phyloP scores from a whole-genome alignment of 2,113 vertebrate genomes.

The Grus americana region DNA sequence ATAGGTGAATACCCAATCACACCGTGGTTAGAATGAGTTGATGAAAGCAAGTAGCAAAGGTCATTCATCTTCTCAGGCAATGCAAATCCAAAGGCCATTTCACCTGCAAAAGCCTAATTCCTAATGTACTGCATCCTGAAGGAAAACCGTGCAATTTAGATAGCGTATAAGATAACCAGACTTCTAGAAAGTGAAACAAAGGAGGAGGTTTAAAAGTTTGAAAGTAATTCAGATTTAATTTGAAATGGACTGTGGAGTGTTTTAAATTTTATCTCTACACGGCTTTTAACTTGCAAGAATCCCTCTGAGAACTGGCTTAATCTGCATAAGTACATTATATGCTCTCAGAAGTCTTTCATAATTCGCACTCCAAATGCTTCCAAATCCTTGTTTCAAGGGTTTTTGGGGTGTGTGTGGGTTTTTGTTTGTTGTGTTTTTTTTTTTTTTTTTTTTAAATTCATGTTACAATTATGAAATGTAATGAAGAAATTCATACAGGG shows the following conservation, averaged over 20 bases:
- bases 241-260: neutral
- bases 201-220: neutral
- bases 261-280: constrained; percentile 25
- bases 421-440: neutral
- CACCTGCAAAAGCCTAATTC: neutral
- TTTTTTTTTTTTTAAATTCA: neutral
- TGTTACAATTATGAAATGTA: neutral
- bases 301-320: constrained; percentile 29
- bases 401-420: neutral
- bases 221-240: constrained; percentile 52
- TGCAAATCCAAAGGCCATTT: constrained; percentile 52
- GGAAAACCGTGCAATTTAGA: constrained; percentile 24
- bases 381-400: neutral
- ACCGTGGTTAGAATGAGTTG: neutral
- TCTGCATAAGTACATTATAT: constrained; percentile 27
- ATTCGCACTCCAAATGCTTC: neutral
- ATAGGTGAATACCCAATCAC: neutral
- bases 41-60: neutral
- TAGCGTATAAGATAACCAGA: neutral
- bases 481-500: neutral
- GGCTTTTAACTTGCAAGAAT: neutral
- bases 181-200: constrained; percentile 46
- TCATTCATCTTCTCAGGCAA: constrained; percentile 1
- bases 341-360: constrained; percentile 11
- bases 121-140: neutral